Evolutionary conservation across 2,113 vertebrate species (phyloP).

Genomic region (Catharus minimus): DNA sequence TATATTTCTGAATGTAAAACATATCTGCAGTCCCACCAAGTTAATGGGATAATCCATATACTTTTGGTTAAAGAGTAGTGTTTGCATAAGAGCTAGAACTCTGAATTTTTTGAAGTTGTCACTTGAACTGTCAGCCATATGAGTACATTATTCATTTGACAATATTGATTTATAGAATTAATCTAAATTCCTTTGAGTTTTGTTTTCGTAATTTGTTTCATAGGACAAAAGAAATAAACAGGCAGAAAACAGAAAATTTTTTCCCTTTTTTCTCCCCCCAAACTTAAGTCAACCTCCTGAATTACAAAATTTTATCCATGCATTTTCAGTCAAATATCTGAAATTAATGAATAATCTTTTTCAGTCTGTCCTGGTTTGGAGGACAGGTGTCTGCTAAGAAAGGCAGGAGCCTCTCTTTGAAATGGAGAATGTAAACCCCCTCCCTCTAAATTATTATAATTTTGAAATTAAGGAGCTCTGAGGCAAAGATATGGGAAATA

Average conservation of each 20-base stretch:
- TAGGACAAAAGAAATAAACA: neutral
- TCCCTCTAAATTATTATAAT: too few relatives aligned
- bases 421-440: too few relatives aligned
- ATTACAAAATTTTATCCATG: neutral
- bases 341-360: neutral
- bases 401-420: too few relatives aligned
- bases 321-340: neutral
- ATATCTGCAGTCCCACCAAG: neutral
- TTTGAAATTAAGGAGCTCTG: too few relatives aligned
- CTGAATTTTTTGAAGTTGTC: neutral
- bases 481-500: too few relatives aligned
- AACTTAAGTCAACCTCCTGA: neutral
- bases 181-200: neutral
- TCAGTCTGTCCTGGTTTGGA: too few relatives aligned
- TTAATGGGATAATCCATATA: neutral
- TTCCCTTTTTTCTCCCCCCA: fast-evolving
- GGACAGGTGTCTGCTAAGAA: too few relatives aligned
- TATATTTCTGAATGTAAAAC: neutral
- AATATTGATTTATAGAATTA: neutral
- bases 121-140: neutral
- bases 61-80: neutral
- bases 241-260: neutral
- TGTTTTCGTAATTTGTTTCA: neutral
- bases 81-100: neutral
- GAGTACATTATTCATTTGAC: neutral